phyloP scores from a whole-genome alignment of 2,797 vertebrate genomes.

The Coreius guichenoti region DNA sequence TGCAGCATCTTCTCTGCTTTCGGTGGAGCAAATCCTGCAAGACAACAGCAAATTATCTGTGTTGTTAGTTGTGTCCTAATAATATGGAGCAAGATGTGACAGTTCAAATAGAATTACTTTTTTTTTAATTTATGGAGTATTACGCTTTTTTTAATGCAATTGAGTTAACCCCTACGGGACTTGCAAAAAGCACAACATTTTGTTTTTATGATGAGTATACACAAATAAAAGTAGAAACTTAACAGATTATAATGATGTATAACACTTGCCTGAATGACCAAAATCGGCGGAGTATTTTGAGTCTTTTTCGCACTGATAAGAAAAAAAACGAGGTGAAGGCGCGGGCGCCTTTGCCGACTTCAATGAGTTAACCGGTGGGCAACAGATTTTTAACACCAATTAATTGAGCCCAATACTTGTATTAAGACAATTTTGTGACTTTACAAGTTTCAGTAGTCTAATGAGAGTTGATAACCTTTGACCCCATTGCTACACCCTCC shows the following conservation, averaged over 20 bases:
- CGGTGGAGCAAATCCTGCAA: constrained; percentile 31
- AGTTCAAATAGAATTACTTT: not conserved
- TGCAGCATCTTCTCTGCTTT: constrained; percentile 68
- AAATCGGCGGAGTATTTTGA: too few species aligned
- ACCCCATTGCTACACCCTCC: not conserved
- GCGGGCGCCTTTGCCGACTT: too few species aligned
- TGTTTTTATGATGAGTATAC: too few species aligned
- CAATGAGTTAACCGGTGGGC: too few species aligned
- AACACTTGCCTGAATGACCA: too few species aligned
- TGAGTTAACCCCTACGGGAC: not conserved
- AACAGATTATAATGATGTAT: too few species aligned
- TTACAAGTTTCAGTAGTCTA: not conserved
- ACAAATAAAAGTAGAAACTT: too few species aligned
- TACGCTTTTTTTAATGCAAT: not conserved
- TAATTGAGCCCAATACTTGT: not conserved
- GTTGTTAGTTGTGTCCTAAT: not conserved
- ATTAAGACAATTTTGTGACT: not conserved
- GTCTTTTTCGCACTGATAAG: too few species aligned
- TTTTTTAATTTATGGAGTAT: not conserved
- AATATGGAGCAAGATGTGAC: constrained; percentile 9
- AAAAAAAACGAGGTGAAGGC: too few species aligned
- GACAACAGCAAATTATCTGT: constrained; percentile 7
- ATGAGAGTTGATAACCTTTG: not conserved
- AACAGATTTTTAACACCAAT: too few species aligned
- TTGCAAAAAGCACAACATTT: too few species aligned